Percentiles rank a stretch among this genome's conserved stretches.
Evolutionary conservation across 1,140 invertebrate species (phyloP).

Genomic region (Drosophila ananassae): DNA sequence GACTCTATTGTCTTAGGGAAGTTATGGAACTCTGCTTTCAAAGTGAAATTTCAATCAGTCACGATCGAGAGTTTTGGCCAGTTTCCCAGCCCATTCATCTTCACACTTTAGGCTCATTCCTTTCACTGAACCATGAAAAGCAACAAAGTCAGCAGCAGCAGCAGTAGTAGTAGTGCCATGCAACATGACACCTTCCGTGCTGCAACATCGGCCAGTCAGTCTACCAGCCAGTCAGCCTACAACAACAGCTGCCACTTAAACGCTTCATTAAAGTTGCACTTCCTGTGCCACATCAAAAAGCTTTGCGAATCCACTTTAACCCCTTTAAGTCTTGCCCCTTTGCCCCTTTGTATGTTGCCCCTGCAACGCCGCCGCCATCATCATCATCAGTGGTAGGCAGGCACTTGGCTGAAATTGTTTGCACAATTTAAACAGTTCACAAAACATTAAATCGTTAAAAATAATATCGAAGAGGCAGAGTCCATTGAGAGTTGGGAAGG

Average conservation of each 20-base stretch:
- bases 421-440: constrained; percentile 81
- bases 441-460: constrained; percentile 81
- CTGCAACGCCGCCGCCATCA: constrained; percentile 23
- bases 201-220: background rate
- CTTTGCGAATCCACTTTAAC: constrained; percentile 50
- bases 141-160: constrained; percentile 7
- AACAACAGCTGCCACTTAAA: constrained; percentile 70
- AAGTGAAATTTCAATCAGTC: constrained; percentile 35
- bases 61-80: constrained; percentile 33
- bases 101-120: constrained; percentile 54
- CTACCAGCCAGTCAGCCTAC: background rate
- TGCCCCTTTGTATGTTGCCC: background rate
- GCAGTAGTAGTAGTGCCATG: constrained; percentile 12
- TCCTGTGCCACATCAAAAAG: constrained; percentile 76
- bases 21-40: constrained; percentile 6
- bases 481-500: constrained; percentile 20
- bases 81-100: constrained; percentile 29
- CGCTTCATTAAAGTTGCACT: constrained; percentile 81
- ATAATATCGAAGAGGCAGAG: constrained; percentile 47
- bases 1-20: constrained; percentile 39
- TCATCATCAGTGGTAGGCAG: constrained; percentile 52
- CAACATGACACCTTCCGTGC: constrained; percentile 45
- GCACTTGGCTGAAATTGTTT: constrained; percentile 81
- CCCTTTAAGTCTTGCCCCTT: constrained; percentile 22
- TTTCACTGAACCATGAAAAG: constrained; percentile 39